phyloP scores from a whole-genome alignment of 2,797 vertebrate species.

The Acanthurus leucopareius region DNA sequence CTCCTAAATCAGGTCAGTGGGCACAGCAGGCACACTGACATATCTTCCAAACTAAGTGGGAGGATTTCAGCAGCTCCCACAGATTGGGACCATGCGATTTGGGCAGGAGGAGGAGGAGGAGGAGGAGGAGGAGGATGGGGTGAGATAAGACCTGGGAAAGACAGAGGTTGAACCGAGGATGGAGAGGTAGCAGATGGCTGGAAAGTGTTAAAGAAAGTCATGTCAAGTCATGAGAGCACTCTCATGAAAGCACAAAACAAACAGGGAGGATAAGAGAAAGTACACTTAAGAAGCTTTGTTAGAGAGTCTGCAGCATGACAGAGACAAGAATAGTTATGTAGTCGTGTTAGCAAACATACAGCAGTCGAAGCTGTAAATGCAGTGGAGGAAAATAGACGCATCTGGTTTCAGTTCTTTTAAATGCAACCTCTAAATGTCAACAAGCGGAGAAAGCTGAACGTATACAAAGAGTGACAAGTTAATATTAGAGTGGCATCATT shows the following conservation, averaged over 20 bases:
- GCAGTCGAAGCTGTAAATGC: slow-evolving; percentile 20
- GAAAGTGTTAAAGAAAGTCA: slow-evolving; percentile 28
- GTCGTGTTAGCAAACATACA: neutral
- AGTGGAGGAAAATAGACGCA: slow-evolving; percentile 28
- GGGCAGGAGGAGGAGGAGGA: neutral
- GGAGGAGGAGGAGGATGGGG: neutral
- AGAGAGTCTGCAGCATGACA: neutral
- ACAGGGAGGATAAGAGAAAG: neutral
- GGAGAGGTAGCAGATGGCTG: slow-evolving; percentile 43
- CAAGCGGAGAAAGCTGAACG: slow-evolving; percentile 18
- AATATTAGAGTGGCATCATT: slow-evolving; percentile 38
- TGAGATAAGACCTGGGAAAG: slow-evolving; percentile 15
- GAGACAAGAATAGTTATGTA: neutral
- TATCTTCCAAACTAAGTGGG: slow-evolving; percentile 66
- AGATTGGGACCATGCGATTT: slow-evolving; percentile 58
- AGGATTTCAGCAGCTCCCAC: slow-evolving; percentile 66
- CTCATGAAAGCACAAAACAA: neutral
- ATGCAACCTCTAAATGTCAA: slow-evolving; percentile 41
- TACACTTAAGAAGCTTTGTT: slow-evolving; percentile 19
- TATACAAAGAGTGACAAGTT: slow-evolving; percentile 45
- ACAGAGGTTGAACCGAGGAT: slow-evolving; percentile 23
- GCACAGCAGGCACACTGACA: slow-evolving; percentile 66
- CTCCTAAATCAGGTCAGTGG: slow-evolving; percentile 73
- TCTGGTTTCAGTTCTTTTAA: slow-evolving; percentile 51
- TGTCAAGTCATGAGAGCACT: neutral